phyloP scores from a whole-genome alignment of 2,113 vertebrate genomes.

The Mirounga angustirostris region DNA sequence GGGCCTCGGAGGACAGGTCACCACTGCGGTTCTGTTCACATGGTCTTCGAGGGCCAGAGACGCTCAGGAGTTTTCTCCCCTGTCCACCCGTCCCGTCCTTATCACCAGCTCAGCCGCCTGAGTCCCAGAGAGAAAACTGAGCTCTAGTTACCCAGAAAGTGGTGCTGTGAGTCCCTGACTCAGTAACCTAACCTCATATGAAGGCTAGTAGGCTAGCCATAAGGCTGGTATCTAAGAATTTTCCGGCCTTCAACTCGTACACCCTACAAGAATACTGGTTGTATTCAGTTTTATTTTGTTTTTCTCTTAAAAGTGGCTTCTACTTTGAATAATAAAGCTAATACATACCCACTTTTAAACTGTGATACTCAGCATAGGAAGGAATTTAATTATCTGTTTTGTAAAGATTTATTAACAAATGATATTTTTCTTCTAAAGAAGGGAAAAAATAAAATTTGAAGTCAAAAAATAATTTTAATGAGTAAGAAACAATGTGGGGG shows the following conservation, averaged over 20 bases:
- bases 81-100: accelerated
- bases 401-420: background rate
- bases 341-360: background rate
- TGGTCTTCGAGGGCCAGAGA: background rate
- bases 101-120: background rate
- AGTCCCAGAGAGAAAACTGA: background rate
- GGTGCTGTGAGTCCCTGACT: background rate
- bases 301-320: background rate
- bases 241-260: background rate
- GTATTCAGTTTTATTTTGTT: background rate
- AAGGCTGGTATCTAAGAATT: background rate
- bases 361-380: background rate
- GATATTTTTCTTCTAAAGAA: background rate
- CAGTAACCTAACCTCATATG: background rate
- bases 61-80: background rate
- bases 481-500: background rate
- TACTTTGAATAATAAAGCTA: background rate
- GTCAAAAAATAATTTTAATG: background rate
- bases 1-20: background rate
- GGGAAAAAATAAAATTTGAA: background rate
- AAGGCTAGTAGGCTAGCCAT: background rate
- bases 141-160: accelerated
- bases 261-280: background rate
- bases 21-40: accelerated
- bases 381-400: background rate